These are phyloP conservation scores for Sinosuthora webbiana DNA, from an alignment of 2,113 vertebrate species.

Conservation along the genomic window DNA sequence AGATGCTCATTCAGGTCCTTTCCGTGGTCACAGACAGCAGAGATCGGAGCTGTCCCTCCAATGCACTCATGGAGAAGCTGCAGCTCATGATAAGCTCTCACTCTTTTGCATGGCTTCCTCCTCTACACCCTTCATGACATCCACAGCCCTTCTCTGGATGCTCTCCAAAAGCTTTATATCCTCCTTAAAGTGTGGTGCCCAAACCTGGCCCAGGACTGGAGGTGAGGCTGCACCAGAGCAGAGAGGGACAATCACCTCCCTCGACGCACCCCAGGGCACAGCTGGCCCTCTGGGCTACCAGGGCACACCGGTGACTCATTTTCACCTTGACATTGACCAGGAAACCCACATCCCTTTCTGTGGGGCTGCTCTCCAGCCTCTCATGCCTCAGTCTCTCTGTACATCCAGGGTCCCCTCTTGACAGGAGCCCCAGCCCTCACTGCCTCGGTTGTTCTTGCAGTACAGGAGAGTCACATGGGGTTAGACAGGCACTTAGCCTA, in stretches of 20 bases:
- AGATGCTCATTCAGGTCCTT: rapidly evolving
- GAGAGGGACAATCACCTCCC: not conserved
- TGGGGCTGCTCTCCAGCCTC: not conserved
- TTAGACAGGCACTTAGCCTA: not conserved
- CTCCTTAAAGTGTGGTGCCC: not conserved
- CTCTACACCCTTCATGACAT: not conserved
- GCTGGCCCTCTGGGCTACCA: not conserved
- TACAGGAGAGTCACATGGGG: rapidly evolving
- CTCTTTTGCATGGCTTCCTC: not conserved
- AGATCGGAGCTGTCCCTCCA: not conserved
- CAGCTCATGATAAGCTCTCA: not conserved
- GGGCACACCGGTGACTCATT: not conserved
- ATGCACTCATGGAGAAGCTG: not conserved
- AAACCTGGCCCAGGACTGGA: not conserved
- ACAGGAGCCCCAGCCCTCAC: not conserved
- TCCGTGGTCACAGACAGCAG: not conserved
- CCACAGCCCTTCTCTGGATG: not conserved
- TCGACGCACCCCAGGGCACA: too few species aligned
- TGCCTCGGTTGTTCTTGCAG: not conserved
- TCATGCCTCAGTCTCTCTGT: not conserved
- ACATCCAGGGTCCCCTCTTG: not conserved
- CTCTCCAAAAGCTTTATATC: not conserved
- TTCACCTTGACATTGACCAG: not conserved
- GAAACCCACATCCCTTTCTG: not conserved
- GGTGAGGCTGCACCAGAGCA: not conserved